Conservation (phyloP, 1,140 invertebrate genomes). For the Thrips palmi region DNA sequence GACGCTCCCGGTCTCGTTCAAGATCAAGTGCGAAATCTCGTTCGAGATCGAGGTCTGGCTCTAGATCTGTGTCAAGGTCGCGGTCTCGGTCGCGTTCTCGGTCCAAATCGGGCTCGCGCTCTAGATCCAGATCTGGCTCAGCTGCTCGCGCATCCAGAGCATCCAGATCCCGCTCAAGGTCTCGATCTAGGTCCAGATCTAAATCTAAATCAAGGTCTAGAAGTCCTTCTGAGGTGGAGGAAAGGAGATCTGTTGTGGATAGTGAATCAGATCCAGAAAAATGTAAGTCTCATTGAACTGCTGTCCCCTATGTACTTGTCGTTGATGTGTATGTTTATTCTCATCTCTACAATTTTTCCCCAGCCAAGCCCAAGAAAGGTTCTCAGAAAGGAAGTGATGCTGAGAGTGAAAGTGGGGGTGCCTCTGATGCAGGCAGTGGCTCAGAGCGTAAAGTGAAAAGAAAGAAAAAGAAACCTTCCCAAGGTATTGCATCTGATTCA, state of each 20-base stretch:
- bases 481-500: conserved; percentile 22
- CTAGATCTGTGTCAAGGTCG: conserved; percentile 16
- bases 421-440: conserved; percentile 7
- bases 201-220: conserved; percentile 12
- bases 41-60: conserved; percentile 16
- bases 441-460: conserved; percentile 8
- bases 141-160: conserved; percentile 12
- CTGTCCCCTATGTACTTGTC: too few relatives aligned
- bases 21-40: conserved; percentile 13
- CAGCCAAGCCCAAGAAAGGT: too few relatives aligned
- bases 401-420: conserved; percentile 9
- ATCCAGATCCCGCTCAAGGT: conserved; percentile 13
- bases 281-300: too few relatives aligned
- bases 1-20: conserved; percentile 18
- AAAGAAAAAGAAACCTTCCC: conserved; percentile 25
- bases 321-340: too few relatives aligned
- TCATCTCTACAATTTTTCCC: too few relatives aligned
- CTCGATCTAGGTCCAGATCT: conserved; percentile 13
- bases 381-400: too few relatives aligned
- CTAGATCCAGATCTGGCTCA: conserved; percentile 13
- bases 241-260: conserved; percentile 18
- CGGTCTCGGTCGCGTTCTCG: conserved; percentile 17
- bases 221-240: conserved; percentile 17
- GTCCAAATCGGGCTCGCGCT: conserved; percentile 9
- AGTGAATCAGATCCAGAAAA: conserved; percentile 16